Percentiles rank a stretch among this genome's conserved stretches.
These are phyloP conservation scores for Monochamus saltuarius DNA, from an alignment of 1,140 invertebrate genomes.

Conservation along the genomic window DNA sequence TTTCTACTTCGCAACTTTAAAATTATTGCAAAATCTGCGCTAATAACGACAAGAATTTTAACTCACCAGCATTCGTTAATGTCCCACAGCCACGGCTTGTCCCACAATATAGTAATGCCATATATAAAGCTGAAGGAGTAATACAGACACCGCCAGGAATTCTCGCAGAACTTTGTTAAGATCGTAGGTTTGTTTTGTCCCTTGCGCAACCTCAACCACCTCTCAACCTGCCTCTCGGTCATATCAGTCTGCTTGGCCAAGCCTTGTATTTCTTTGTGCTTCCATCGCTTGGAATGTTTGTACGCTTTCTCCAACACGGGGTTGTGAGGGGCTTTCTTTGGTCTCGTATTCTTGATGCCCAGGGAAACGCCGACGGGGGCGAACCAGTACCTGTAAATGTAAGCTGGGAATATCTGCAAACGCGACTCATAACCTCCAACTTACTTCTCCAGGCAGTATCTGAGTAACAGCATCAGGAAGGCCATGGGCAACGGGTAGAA, in stretches of 20 bases:
- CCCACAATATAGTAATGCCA: constrained; percentile 79
- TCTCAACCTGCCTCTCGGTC: constrained; percentile 79
- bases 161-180: constrained; percentile 90
- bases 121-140: constrained; percentile 82
- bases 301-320: constrained; percentile 74
- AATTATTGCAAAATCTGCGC: no score
- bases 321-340: constrained; percentile 71
- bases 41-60: no score
- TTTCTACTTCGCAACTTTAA: no score
- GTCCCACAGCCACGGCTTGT: constrained; percentile 94
- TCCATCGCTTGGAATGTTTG: constrained; percentile 63
- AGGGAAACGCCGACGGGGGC: constrained; percentile 72
- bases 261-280: constrained; percentile 73
- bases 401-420: background rate
- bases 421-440: constrained; percentile 38
- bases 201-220: constrained; percentile 82
- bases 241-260: constrained; percentile 85
- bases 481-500: constrained; percentile 81
- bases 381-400: constrained; percentile 67
- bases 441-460: constrained; percentile 83
- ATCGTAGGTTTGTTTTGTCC: constrained; percentile 85
- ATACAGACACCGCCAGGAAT: constrained; percentile 86
- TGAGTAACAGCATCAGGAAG: constrained; percentile 69
- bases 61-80: constrained; percentile 89
- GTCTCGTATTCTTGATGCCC: constrained; percentile 75